phyloP scores from a whole-genome alignment of 2,888 invertebrate genomes.

The Polymixis lichenea region DNA sequence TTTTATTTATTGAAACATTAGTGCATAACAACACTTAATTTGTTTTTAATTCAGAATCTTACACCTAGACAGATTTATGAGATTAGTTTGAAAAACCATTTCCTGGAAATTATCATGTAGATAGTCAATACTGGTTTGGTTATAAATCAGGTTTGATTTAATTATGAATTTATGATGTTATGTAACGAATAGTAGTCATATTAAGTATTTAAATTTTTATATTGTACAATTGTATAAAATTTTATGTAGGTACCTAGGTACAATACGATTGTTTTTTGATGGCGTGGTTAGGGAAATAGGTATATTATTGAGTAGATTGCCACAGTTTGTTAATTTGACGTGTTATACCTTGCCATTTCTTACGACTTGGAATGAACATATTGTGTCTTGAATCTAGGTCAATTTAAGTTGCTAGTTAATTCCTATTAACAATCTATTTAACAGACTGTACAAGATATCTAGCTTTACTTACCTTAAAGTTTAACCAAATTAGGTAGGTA shows the following conservation, averaged over 20 bases:
- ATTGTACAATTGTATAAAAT: not conserved
- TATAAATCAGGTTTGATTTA: conserved; percentile 18
- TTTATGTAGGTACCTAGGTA: not conserved
- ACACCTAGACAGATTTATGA: conserved; percentile 49
- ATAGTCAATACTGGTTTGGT: conserved; percentile 18
- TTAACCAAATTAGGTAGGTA: not conserved
- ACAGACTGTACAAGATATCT: not conserved
- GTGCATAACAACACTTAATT: conserved; percentile 15
- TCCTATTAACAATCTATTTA: not conserved
- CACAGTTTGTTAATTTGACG: not conserved
- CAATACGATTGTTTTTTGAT: no score
- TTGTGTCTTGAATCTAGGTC: not conserved
- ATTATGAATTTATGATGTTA: not conserved
- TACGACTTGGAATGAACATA: not conserved
- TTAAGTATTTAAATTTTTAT: not conserved
- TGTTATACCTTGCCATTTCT: not conserved
- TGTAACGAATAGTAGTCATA: not conserved
- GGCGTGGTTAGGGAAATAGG: no score
- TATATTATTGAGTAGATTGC: no score
- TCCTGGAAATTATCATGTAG: conserved; percentile 22
- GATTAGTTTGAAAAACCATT: conserved; percentile 5
- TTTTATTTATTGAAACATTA: conserved; percentile 20
- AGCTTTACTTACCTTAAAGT: not conserved
- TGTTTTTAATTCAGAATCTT: conserved; percentile 36
- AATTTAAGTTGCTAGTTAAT: not conserved